A percentile compares a stretch with the other conserved stretches of the same genome.
These are phyloP conservation scores for Stegophylla sp. DNA, from an alignment of 2,888 invertebrate species.

Conservation along the genomic window DNA sequence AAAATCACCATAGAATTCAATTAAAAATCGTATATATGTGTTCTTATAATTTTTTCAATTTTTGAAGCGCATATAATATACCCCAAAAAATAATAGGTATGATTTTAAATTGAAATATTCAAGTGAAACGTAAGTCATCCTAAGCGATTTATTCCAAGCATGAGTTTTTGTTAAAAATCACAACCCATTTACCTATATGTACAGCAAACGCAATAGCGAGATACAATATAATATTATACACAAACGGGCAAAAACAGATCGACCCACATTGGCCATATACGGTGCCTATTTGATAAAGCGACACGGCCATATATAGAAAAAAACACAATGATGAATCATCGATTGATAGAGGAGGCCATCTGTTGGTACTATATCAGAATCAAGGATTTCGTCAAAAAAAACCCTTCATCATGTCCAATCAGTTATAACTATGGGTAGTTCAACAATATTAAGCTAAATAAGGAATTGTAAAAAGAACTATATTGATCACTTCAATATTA, in stretches of 20 bases:
- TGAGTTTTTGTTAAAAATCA: background rate
- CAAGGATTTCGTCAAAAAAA: conserved; percentile 45
- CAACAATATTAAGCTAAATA: conserved; percentile 39
- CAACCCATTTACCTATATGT: conserved; percentile 28
- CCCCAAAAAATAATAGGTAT: background rate
- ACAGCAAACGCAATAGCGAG: conserved; percentile 1
- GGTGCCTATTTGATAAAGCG: conserved; percentile 45
- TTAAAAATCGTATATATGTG: too few relatives aligned
- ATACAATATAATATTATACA: too few relatives aligned
- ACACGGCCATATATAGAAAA: conserved; percentile 55
- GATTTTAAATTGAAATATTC: background rate
- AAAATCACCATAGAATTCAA: too few relatives aligned
- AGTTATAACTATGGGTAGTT: background rate
- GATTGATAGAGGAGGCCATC: conserved; percentile 59
- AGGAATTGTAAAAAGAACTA: conserved; percentile 28
- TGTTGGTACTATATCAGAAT: conserved; percentile 29
- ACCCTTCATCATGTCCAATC: background rate
- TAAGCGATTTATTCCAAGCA: background rate
- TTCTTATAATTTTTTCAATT: too few relatives aligned
- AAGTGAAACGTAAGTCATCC: background rate
- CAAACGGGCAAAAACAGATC: conserved; percentile 29
- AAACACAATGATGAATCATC: conserved; percentile 42
- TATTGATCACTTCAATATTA: background rate
- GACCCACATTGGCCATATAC: conserved; percentile 57
- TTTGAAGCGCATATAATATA: too few relatives aligned